Evolutionary conservation across 2,113 vertebrate genomes (phyloP), one percentile per base, ranked within the genome.

Genomic region (Albula goreensis): DNA sequence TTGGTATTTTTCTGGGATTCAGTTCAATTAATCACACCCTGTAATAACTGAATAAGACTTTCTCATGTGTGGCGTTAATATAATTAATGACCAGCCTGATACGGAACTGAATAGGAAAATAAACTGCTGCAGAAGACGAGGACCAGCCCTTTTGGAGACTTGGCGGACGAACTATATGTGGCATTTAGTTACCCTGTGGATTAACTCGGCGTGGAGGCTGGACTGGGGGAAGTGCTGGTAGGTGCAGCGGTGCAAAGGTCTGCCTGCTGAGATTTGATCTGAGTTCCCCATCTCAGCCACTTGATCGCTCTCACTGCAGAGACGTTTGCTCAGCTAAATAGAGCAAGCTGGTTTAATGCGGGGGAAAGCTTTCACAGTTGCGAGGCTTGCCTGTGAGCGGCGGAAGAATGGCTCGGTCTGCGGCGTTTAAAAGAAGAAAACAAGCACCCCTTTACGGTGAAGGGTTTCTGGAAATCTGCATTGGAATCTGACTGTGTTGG

Each of bases 221-320:
- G 70, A 85, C 82, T 57, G 53, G 87, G 83, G 89, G 81, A 86
- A 87, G 90, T 89, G 85, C 84, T 86, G 81, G 91, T 80, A 86
- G 84, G 90, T 88, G 89, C 83, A 89, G 84, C 85, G 83, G 77
- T 86, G 80, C 81, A 60, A 87, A 86, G 84, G 87, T 88, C 88
- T 91, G 86, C 85, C 86, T 89, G 92, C 90, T 90, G 90, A 92
- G 91, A 90, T 92, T 82, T 91, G 87, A 91, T 91, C 91, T 90
- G 89, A 92, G 89, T 91, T 91, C 74, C 90, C 86, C 86, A 88
- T 86, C 87, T 81, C 90, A 88, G 90, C 87, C 90, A 92, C 89
- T 90, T 89, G 88, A 87, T 89, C 87, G 91, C 90, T 89, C 87
- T 86, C 90, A 86, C 90, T 88, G 88, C 89, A 91, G 89, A 92